Conservation (phyloP, 2,888 invertebrate species). For the Drosophila kuntzei region DNA sequence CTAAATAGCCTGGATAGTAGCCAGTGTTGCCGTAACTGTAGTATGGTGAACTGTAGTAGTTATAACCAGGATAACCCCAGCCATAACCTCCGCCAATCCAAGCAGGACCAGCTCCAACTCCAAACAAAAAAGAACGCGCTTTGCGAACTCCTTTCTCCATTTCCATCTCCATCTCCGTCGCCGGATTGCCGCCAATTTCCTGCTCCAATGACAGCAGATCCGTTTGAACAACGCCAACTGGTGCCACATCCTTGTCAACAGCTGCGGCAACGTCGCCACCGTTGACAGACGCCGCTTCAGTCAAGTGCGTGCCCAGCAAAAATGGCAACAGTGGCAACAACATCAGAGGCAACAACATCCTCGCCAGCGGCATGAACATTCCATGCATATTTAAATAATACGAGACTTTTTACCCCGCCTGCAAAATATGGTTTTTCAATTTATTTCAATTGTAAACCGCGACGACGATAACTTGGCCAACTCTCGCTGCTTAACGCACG, state of each 20-base stretch:
- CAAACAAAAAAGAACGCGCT: slow-evolving; percentile 56
- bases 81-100: slow-evolving; percentile 49
- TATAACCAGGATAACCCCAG: slow-evolving; percentile 49
- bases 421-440: slow-evolving; percentile 58
- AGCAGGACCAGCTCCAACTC: slow-evolving; percentile 40
- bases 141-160: slow-evolving; percentile 33
- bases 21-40: slow-evolving; percentile 47
- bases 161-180: slow-evolving; percentile 25
- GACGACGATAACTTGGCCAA: slow-evolving; percentile 16
- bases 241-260: slow-evolving; percentile 77
- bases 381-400: slow-evolving; percentile 68
- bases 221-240: slow-evolving; percentile 73
- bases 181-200: slow-evolving; percentile 72
- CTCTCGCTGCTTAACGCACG: slow-evolving; percentile 42
- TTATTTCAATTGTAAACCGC: slow-evolving; percentile 49
- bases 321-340: slow-evolving; percentile 28
- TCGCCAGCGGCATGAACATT: slow-evolving; percentile 29
- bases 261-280: slow-evolving; percentile 45
- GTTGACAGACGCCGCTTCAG: slow-evolving; percentile 52
- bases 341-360: slow-evolving; percentile 18
- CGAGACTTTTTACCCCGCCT: slow-evolving; percentile 21
- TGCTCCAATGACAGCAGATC: slow-evolving; percentile 80
- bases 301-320: slow-evolving; percentile 54
- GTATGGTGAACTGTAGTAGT: slow-evolving; percentile 44
- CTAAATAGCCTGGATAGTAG: slow-evolving; percentile 63